A percentile compares a stretch with the other conserved stretches of the same genome.
phyloP scores from a whole-genome alignment of 2,113 vertebrate genomes.

The Oenanthe melanoleuca region DNA sequence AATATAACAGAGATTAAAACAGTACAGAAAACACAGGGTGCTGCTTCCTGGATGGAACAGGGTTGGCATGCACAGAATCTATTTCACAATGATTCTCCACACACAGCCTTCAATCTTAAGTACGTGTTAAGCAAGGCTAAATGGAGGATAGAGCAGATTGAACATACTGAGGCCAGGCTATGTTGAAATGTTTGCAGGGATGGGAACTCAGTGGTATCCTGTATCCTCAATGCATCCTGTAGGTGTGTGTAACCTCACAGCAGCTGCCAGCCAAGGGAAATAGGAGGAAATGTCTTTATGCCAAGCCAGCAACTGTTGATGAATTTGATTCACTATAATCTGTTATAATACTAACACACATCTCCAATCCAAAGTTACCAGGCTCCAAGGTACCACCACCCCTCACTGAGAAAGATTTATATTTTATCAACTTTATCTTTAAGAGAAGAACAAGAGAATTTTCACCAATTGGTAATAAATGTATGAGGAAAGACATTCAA shows the following conservation, averaged over 20 bases:
- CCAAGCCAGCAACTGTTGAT: not conserved
- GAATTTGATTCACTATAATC: not conserved
- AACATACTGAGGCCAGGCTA: not conserved
- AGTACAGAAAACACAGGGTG: not conserved
- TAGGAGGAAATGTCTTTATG: not conserved
- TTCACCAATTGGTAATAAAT: not conserved
- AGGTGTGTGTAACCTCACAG: not conserved
- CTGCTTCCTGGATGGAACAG: not conserved
- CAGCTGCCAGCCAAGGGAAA: not conserved
- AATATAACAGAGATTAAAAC: not conserved
- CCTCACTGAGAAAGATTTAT: not conserved
- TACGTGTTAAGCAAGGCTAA: not conserved
- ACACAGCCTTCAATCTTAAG: not conserved
- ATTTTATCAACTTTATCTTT: not conserved
- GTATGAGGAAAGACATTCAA: not conserved
- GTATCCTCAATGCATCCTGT: too few relatives aligned
- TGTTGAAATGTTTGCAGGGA: not conserved
- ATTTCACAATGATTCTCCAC: not conserved
- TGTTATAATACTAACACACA: not conserved
- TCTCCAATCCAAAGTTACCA: not conserved
- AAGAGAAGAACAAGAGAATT: not conserved
- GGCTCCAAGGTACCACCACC: fast-evolving
- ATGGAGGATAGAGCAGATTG: not conserved
- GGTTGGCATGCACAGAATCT: not conserved
- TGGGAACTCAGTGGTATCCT: not conserved